Conservation (phyloP, 2,888 invertebrate genomes). For the Cantharis flavilabris region DNA sequence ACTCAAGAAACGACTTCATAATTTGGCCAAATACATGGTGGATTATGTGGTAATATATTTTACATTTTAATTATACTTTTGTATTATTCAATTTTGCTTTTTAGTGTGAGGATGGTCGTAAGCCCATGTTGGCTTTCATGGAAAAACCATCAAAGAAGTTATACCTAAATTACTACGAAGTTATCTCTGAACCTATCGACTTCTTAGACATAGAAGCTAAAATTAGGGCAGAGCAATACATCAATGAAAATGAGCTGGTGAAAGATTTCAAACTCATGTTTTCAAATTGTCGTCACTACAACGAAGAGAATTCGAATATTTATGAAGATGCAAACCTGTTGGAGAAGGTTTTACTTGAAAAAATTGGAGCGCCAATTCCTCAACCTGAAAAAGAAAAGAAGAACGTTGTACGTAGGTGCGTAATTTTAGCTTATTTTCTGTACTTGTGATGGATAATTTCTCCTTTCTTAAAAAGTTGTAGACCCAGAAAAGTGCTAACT, state of each 20-base stretch:
- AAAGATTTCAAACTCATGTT: constrained; percentile 94
- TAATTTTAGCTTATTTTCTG: constrained; percentile 2
- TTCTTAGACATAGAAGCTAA: constrained; percentile 92
- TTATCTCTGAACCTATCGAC: constrained; percentile 92
- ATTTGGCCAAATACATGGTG: constrained; percentile 75
- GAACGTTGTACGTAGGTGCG: constrained; percentile 31
- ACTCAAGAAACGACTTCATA: constrained; percentile 78
- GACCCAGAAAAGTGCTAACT: constrained; percentile 58
- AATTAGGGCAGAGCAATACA: constrained; percentile 85
- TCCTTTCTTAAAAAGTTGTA: constrained; percentile 49
- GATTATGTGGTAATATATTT: constrained; percentile 64
- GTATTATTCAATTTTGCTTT: not conserved
- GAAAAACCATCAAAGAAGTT: constrained; percentile 94
- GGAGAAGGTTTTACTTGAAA: constrained; percentile 82
- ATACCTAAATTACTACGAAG: constrained; percentile 94
- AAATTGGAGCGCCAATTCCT: constrained; percentile 66
- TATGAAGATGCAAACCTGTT: constrained; percentile 92
- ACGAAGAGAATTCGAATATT: constrained; percentile 94
- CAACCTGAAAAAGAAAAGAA: constrained; percentile 57
- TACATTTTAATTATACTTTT: not conserved
- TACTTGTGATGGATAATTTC: constrained; percentile 4
- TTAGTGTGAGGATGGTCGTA: constrained; percentile 75
- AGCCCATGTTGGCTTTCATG: constrained; percentile 91
- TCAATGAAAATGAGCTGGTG: constrained; percentile 81
- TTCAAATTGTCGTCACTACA: constrained; percentile 94